Evolutionary conservation across 2,113 vertebrate species (phyloP), one percentile per base, ranked within the genome.

Genomic region (Gnathonemus echidnorhynchus): DNA sequence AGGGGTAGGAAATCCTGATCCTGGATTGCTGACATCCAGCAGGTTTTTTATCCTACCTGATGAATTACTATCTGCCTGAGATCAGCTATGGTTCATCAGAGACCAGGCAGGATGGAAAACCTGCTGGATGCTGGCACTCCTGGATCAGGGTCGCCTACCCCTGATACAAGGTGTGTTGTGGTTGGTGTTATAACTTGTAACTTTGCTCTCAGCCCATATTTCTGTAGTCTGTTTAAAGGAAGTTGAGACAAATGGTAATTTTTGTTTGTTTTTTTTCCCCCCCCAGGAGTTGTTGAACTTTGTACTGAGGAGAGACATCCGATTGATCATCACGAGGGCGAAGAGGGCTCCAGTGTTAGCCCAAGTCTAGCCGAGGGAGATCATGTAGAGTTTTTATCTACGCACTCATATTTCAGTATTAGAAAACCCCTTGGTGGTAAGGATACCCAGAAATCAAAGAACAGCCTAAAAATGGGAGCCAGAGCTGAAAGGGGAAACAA

Each of bases 371-470:
- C 31, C 39, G 88, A 89, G n/a, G 80, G 42, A 62, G 49, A 48
- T 35, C n/a, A 50, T 19, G 42, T 45, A 88, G 10, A 86, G 50
- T 39, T 17, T 5, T 24, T 9, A 39, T 17, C 52, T n/a, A 53
- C 50, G 2, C 21, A 45, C 35, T 58, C 52, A 45, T n/a, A 62
- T 80, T n/a, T 84, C 21, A 39, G 58, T n/a, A 39, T 48, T 48
- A 35, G 10, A 46, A 85, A 62, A 5, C 13, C 19, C 39, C 11
- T n/a, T 42, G 83, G 91, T 66, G 74, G 91, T 0, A 93, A 90
- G 89, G 89, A 87, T 1, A 50, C 89, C 0, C 10, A 31, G 1
- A 93, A 92, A 88, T 46, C 91, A 80, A 93, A 52, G 86, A 52
- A 42, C 46, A 17, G 10, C 86, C 1, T 89, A 21, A 5, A 90